phyloP scores from a whole-genome alignment of 2,797 vertebrate genomes.

The Erethizon dorsatum region DNA sequence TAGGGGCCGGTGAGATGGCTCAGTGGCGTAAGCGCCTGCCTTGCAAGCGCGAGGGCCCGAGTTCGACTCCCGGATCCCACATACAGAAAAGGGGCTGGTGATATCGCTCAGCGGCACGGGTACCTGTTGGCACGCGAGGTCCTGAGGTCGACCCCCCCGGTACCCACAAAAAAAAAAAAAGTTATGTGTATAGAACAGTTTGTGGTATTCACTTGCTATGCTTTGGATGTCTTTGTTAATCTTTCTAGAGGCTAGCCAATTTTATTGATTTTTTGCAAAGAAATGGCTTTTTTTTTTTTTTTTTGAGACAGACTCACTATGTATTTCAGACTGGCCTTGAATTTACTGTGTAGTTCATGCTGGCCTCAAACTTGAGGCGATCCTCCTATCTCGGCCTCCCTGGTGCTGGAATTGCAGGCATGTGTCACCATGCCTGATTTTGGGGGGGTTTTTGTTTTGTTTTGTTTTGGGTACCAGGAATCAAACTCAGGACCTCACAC shows the following conservation, averaged over 20 bases:
- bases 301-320: not conserved
- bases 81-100: too few species aligned
- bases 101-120: too few species aligned
- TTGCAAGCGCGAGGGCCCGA: too few species aligned
- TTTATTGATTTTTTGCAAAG: not conserved
- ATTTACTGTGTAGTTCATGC: not conserved
- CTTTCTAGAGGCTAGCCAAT: not conserved
- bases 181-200: not conserved
- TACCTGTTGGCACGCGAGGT: too few species aligned
- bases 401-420: not conserved
- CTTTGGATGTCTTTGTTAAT: not conserved
- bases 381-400: not conserved
- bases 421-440: not conserved
- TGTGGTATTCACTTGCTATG: not conserved
- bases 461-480: too few species aligned
- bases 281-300: not conserved
- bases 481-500: too few species aligned
- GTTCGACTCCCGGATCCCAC: too few species aligned
- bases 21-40: too few species aligned
- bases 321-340: not conserved
- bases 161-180: too few species aligned
- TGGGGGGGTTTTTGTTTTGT: too few species aligned
- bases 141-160: too few species aligned
- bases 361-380: not conserved
- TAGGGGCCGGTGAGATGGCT: too few species aligned